These are phyloP conservation scores for Phrynocephalus guinanensis DNA, from an alignment of 2,797 vertebrate genomes.

Conservation along the genomic window DNA sequence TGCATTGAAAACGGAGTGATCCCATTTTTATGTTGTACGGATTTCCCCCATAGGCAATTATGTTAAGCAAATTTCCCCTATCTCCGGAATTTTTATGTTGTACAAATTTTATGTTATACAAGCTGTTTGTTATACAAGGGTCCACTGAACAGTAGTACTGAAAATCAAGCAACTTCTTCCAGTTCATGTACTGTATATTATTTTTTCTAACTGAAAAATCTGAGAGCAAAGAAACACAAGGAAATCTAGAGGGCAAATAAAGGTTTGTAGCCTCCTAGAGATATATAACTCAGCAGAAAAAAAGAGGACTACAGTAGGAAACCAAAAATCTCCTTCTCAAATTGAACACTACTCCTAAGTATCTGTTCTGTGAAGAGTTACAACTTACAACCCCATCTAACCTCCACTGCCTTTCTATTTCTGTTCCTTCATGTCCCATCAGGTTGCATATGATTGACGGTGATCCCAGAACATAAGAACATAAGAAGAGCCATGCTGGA, in stretches of 20 bases:
- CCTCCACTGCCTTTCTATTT: neutral
- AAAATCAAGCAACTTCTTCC: neutral
- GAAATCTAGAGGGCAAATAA: neutral
- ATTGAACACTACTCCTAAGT: too few relatives aligned
- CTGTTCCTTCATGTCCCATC: neutral
- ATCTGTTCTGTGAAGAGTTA: neutral
- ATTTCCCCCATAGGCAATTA: too few relatives aligned
- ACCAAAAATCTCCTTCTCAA: neutral
- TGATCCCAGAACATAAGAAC: too few relatives aligned
- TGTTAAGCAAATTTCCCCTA: too few relatives aligned
- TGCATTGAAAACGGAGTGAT: too few relatives aligned
- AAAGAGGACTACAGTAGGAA: neutral
- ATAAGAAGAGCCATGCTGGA: too few relatives aligned
- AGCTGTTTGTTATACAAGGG: too few relatives aligned
- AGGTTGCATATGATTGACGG: too few relatives aligned
- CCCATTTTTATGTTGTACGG: too few relatives aligned
- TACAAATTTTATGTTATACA: too few relatives aligned
- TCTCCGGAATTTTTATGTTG: too few relatives aligned
- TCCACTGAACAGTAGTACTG: neutral
- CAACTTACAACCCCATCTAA: neutral
- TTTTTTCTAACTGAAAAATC: neutral
- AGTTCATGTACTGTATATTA: neutral
- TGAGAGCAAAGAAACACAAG: neutral
- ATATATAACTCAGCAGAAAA: neutral
- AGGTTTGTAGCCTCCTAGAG: neutral